Percentiles rank a stretch among this genome's conserved stretches.
Conservation (phyloP, 1,140 invertebrate species). For the Drosophila grimshawi region DNA sequence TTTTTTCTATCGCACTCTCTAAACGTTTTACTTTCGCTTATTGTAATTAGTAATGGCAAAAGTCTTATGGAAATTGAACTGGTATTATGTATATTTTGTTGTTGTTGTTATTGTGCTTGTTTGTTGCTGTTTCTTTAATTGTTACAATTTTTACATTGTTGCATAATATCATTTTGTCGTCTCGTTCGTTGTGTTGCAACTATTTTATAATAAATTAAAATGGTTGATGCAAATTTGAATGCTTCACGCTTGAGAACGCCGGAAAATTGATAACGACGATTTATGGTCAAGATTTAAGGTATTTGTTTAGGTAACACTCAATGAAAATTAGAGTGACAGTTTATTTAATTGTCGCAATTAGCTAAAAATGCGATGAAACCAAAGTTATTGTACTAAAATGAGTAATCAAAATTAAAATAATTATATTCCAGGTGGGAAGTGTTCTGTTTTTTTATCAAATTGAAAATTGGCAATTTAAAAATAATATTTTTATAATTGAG, state of each 20-base stretch:
- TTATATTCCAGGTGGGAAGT: too few relatives aligned
- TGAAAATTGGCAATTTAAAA: not conserved
- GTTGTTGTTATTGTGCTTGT: not conserved
- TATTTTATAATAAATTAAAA: not conserved
- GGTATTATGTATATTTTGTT: conserved; percentile 11
- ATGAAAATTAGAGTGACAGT: not conserved
- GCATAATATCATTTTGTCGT: conserved; percentile 18
- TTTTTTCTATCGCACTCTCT: conserved; percentile 40
- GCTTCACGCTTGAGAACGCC: conserved; percentile 29
- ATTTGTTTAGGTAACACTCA: not conserved
- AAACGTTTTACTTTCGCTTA: conserved; percentile 60
- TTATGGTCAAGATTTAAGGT: conserved; percentile 21
- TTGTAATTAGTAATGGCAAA: conserved; percentile 44
- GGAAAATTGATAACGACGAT: conserved; percentile 25
- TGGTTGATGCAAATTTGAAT: conserved; percentile 27
- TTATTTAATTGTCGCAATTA: not conserved
- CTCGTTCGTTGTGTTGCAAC: not conserved
- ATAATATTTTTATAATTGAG: not conserved
- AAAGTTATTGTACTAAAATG: not conserved
- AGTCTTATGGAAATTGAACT: conserved; percentile 3
- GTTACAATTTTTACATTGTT: conserved; percentile 7
- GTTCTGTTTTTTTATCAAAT: too few relatives aligned
- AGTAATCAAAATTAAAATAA: too few relatives aligned
- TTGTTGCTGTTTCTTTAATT: conserved; percentile 17
- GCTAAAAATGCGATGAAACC: not conserved